A percentile compares a stretch with the other conserved stretches of the same genome.
phyloP scores from a whole-genome alignment of 64 coral and sea anemone species.

The Montipora foliosa region DNA sequence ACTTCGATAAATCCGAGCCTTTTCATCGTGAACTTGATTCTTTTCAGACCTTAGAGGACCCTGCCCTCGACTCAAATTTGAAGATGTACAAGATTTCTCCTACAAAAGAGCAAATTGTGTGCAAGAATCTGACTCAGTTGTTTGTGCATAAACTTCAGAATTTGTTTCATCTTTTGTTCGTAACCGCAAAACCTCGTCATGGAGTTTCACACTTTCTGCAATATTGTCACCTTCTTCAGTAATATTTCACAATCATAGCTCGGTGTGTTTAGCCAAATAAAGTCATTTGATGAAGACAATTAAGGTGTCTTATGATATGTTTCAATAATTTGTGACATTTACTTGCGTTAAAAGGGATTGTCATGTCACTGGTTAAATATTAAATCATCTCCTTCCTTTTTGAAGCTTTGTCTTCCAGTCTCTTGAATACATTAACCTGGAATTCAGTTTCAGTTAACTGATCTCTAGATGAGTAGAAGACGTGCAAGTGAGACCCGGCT shows the following conservation, averaged over 20 bases:
- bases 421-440: neutral
- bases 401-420: neutral
- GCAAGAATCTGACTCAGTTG: neutral
- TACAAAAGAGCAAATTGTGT: neutral
- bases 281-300: neutral
- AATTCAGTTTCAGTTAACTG: constrained; percentile 5
- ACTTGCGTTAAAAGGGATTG: neutral
- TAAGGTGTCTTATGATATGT: neutral
- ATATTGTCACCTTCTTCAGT: neutral
- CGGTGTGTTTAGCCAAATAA: neutral
- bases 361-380: neutral
- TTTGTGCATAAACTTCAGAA: neutral
- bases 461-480: constrained; percentile 9
- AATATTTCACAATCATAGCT: neutral
- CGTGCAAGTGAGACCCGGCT: neutral
- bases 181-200: neutral
- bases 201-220: neutral
- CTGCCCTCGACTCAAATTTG: neutral
- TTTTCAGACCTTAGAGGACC: no score
- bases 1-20: neutral
- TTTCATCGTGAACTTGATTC: neutral
- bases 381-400: no score
- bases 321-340: neutral
- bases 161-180: neutral
- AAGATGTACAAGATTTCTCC: neutral